Evolutionary conservation across 2,888 invertebrate genomes (phyloP).

Genomic region (Chymomyza fuscimana): DNA sequence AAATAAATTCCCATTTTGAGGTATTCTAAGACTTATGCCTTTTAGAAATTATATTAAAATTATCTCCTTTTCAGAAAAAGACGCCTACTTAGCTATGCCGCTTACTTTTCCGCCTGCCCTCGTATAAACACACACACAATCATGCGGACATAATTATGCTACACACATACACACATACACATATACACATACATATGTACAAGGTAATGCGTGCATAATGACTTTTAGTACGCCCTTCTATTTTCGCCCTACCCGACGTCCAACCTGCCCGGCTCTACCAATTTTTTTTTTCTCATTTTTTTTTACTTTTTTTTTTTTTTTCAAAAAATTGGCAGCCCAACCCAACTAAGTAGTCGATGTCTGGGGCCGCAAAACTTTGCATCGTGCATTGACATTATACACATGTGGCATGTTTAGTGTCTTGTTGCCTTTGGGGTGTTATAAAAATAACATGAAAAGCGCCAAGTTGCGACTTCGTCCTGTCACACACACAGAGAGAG

Average conservation of each 20-base stretch:
- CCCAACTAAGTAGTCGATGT: not conserved
- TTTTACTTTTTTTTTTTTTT: not conserved
- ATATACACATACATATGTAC: not conserved
- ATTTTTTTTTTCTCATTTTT: no score
- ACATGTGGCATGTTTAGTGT: not conserved
- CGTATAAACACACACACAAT: not conserved
- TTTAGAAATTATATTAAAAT: no score
- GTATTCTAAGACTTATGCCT: no score
- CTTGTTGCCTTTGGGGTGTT: not conserved
- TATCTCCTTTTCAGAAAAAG: no score
- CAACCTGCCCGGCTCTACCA: not conserved
- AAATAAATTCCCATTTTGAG: no score
- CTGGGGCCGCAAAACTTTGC: not conserved
- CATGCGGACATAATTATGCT: slow-evolving; percentile 15
- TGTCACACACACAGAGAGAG: not conserved
- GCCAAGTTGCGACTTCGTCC: not conserved
- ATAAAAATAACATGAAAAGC: not conserved
- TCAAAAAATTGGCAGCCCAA: not conserved
- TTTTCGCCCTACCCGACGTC: not conserved
- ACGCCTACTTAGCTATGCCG: no score
- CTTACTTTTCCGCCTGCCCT: no score
- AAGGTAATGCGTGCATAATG: slow-evolving; percentile 48
- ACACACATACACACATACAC: slow-evolving; percentile 11
- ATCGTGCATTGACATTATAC: not conserved
- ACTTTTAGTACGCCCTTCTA: not conserved